A percentile compares a stretch with the other conserved stretches of the same genome.
phyloP scores from a whole-genome alignment of 2,797 vertebrate genomes.

The Sarcoramphus papa region DNA sequence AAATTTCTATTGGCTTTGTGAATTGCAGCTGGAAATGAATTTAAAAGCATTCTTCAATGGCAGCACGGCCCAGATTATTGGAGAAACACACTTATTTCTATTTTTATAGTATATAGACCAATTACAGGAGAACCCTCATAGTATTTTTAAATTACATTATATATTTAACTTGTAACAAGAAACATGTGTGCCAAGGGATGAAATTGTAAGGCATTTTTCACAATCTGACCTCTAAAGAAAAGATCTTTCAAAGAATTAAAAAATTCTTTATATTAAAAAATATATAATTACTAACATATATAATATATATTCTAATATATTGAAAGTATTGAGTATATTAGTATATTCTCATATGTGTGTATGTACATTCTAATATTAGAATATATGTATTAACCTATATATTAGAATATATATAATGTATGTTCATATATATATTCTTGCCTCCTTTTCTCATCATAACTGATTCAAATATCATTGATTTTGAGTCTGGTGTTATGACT shows the following conservation, averaged over 20 bases:
- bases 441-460: not conserved
- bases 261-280: not conserved
- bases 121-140: not conserved
- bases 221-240: not conserved
- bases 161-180: constrained; percentile 31
- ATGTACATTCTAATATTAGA: not conserved
- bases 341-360: not conserved
- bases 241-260: not conserved
- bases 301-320: not conserved
- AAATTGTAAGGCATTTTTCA: not conserved
- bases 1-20: not conserved
- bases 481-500: not conserved
- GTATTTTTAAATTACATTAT: constrained; percentile 24
- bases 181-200: not conserved
- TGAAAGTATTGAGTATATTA: not conserved
- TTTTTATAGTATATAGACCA: not conserved
- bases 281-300: not conserved
- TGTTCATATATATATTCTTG: not conserved
- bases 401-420: not conserved
- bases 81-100: not conserved
- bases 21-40: constrained; percentile 16
- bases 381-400: not conserved
- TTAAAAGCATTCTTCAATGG: not conserved
- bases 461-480: not conserved
- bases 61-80: not conserved